These are phyloP conservation scores for Phalacrocorax aristotelis DNA, from an alignment of 2,113 vertebrate genomes.

Conservation along the genomic window DNA sequence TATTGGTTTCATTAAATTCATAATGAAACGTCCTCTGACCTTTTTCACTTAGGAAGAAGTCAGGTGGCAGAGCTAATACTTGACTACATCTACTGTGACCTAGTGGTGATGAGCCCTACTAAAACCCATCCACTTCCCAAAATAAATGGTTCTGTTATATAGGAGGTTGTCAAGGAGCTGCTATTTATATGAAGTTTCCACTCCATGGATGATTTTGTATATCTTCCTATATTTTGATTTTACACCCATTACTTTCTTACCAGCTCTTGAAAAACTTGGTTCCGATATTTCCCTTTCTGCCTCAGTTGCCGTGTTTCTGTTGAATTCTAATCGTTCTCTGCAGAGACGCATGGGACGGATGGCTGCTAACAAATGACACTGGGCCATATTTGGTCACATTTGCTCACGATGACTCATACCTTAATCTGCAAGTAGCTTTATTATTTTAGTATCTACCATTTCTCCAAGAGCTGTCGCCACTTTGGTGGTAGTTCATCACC, in stretches of 20 bases:
- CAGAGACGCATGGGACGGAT: background rate
- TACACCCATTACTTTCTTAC: conserved; percentile 59
- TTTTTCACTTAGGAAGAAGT: background rate
- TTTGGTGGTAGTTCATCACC: conserved; percentile 44
- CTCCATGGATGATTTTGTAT: conserved; percentile 55
- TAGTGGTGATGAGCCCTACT: conserved; percentile 29
- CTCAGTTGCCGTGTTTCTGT: background rate
- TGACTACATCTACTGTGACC: conserved; percentile 14
- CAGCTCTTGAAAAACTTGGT: background rate
- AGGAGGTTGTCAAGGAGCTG: conserved; percentile 69
- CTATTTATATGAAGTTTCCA: conserved; percentile 62
- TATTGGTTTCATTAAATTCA: background rate
- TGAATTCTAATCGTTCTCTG: conserved; percentile 4
- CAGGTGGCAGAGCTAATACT: background rate
- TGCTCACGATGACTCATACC: conserved; percentile 44
- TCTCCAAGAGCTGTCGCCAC: conserved; percentile 45
- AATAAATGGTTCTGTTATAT: conserved; percentile 48
- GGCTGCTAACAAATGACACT: conserved; percentile 37
- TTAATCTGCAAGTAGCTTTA: conserved; percentile 60
- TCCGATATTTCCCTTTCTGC: background rate
- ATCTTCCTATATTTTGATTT: conserved; percentile 64
- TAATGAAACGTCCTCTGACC: background rate
- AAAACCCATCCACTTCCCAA: conserved; percentile 34
- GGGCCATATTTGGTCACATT: conserved; percentile 42
- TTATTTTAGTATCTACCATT: conserved; percentile 58